Conservation (phyloP, 1,140 invertebrate genomes). For the Triops cancriformis region DNA sequence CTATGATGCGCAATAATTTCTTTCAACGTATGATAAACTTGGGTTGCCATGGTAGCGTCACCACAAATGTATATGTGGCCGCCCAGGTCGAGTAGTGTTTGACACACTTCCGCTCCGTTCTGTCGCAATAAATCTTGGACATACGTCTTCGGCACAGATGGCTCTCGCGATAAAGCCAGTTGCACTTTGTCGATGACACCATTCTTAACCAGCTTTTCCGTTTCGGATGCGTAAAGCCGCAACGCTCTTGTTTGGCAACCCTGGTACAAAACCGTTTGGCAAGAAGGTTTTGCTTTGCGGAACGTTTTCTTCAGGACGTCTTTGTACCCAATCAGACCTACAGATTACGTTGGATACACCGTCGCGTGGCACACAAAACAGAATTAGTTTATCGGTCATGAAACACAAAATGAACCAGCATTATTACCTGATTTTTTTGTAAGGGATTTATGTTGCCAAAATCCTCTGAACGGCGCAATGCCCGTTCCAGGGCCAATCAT, state of each 20-base stretch:
- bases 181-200: conserved; percentile 11
- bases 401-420: neutral
- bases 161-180: conserved; percentile 13
- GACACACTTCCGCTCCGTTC: conserved; percentile 17
- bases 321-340: neutral
- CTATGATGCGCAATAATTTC: neutral
- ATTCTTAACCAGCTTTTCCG: neutral
- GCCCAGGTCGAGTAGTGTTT: neutral
- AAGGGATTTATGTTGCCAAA: neutral
- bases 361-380: too few species aligned
- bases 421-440: neutral
- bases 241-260: neutral
- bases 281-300: neutral
- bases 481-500: conserved; percentile 92
- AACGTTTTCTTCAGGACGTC: neutral
- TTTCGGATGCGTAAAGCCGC: conserved; percentile 20
- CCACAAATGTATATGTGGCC: conserved; percentile 20
- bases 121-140: conserved; percentile 17
- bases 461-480: conserved; percentile 24
- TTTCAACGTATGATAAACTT: conserved; percentile 5
- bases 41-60: conserved; percentile 19
- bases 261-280: conserved; percentile 7
- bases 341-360: neutral
- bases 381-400: too few species aligned
- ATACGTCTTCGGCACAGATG: neutral